Evolutionary conservation across 2,888 invertebrate genomes (phyloP).

Genomic region (Drosophila fungiperda): DNA sequence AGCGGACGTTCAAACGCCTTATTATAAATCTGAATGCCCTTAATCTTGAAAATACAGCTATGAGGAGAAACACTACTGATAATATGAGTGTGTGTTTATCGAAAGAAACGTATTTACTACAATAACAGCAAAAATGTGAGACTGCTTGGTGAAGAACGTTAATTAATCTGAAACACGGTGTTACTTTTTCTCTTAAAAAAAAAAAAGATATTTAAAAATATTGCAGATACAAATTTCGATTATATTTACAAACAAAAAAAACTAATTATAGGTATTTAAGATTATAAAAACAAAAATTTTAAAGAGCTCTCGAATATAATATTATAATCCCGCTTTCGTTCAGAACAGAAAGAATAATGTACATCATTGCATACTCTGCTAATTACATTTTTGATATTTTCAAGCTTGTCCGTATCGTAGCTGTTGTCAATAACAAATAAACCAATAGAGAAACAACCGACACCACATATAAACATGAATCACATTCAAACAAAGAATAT

Average conservation of each 20-base stretch:
- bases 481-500: background rate
- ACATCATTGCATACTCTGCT: conserved; percentile 36
- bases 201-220: conserved; percentile 4
- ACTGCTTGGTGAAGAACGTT: conserved; percentile 50
- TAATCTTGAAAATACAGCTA: conserved; percentile 18
- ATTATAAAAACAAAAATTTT: conserved; percentile 36
- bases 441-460: conserved; percentile 3
- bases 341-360: conserved; percentile 17
- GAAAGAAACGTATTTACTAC: conserved; percentile 45
- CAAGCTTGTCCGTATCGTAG: conserved; percentile 30
- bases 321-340: conserved; percentile 32
- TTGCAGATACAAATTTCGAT: conserved; percentile 65
- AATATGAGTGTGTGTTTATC: too few relatives aligned
- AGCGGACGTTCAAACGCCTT: conserved; percentile 75
- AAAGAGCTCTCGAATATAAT: conserved; percentile 35
- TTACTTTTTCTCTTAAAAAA: conserved; percentile 13
- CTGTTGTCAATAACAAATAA: conserved; percentile 20
- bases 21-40: conserved; percentile 47
- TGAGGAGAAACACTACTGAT: conserved; percentile 15
- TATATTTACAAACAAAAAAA: conserved; percentile 64
- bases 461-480: background rate
- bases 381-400: conserved; percentile 28
- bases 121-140: conserved; percentile 77
- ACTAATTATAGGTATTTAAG: conserved; percentile 57
- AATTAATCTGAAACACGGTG: conserved; percentile 12